These are phyloP conservation scores for Lasioglossum marginatum DNA, from an alignment of 2,888 invertebrate species.

Conservation along the genomic window DNA sequence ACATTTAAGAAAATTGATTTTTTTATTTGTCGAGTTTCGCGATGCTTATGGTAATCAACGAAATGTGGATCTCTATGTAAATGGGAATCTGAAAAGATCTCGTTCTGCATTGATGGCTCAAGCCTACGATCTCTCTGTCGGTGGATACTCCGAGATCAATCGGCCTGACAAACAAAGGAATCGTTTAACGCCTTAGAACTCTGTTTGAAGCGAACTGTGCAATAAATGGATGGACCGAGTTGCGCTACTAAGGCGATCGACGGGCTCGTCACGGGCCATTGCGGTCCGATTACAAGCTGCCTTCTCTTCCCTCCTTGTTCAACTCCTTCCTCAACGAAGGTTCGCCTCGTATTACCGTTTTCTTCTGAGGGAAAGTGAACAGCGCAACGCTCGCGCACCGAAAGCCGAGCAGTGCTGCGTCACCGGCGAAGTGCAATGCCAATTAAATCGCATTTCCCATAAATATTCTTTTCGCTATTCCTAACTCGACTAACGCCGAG, in stretches of 20 bases:
- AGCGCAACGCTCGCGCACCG: constrained; percentile 39
- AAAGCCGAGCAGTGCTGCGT: constrained; percentile 30
- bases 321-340: constrained; percentile 12
- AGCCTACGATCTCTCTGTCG: background rate
- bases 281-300: constrained; percentile 59
- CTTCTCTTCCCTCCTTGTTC: constrained; percentile 31
- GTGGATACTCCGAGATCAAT: background rate
- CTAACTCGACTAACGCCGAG: background rate
- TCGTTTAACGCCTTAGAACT: background rate
- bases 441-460: constrained; percentile 54
- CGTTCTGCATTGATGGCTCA: background rate
- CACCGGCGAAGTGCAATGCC: constrained; percentile 34
- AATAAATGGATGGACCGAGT: constrained; percentile 52
- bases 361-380: constrained; percentile 70
- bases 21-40: background rate
- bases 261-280: constrained; percentile 71
- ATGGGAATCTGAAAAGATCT: background rate
- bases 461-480: constrained; percentile 23
- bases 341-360: constrained; percentile 58
- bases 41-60: background rate
- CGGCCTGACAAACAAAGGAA: background rate
- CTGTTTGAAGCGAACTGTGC: constrained; percentile 20
- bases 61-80: background rate
- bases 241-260: constrained; percentile 49
- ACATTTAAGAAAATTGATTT: background rate